Base-by-base conservation (phyloP, 2,888 invertebrate species). In the Hoplodrina blanda region DNA sequence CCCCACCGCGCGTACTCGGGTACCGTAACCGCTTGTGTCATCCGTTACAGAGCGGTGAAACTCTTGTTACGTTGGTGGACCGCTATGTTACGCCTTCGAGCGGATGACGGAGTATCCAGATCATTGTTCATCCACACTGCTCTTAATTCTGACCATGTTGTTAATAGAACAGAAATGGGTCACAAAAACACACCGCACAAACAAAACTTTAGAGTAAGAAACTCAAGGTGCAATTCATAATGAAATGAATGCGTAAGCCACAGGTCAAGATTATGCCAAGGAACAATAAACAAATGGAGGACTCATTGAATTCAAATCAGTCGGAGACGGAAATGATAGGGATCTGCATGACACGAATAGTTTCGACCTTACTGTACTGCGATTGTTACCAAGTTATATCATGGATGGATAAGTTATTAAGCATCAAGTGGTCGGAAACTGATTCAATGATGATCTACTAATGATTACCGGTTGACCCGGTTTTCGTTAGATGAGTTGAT, bases 11-110 rank as follows among this genome's bases (percentile, higher is more conserved):
- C 75, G 62, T 80, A 74, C 84, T 77, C 86, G 85, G 80, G 91
- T 94, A 94, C 94, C 94, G 95, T 95, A 94, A 94, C 93, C 87
- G 90, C 94, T 95, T 95, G 95, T 95, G 95, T 95, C 95, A 95
- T 95, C 94, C 93, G 93, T 93, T 93, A 93, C 92, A 88, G 90
- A 85, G 87, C 91, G 92, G 93, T 92, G 94, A 93, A 94, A 94
- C 92, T 91, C 87, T 89, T 90, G 91, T 94, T 93, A 94, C 93
- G 92, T 92, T 87, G 85, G 67, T 73, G 85, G 80, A 92, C 93
- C 94, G 95, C 93, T 93, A 92, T 89, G 88, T 92, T 92, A 93
- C 88, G 90, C 89, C 82, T 83, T 81, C 74, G 81, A 79, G 80
- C 81, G 82, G 86, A 89, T 83, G 85, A 84, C 81, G 81, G 78